A percentile compares a stretch with the other conserved stretches of the same genome.
Conservation (phyloP, 2,113 vertebrate species). For the Leucoraja erinaceus region DNA sequence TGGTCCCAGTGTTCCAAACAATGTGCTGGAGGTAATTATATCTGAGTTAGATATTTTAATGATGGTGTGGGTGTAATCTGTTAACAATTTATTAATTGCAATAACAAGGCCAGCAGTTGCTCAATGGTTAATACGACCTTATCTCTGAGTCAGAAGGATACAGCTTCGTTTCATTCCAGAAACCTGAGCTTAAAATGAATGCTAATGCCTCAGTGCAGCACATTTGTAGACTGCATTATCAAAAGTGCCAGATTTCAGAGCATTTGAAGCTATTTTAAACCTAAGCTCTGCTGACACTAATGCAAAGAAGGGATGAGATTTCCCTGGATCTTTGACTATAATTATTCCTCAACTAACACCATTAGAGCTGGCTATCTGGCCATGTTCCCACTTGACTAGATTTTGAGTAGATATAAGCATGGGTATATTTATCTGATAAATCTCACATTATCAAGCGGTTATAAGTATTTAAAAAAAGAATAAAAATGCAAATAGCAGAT, state of each 20-base stretch:
- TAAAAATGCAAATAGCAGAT: no score
- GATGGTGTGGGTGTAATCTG: no score
- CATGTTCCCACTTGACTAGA: neutral
- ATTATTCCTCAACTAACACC: neutral
- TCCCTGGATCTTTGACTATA: neutral
- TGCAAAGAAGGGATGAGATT: neutral
- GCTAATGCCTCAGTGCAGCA: neutral
- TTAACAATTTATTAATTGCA: neutral
- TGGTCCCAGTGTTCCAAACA: constrained; percentile 91
- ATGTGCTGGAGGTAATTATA: constrained; percentile 78
- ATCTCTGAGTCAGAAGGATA: neutral
- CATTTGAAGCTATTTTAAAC: neutral
- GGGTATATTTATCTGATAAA: no score
- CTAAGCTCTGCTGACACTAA: neutral
- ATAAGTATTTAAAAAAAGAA: no score
- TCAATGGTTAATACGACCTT: neutral
- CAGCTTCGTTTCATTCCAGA: neutral
- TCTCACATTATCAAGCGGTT: no score
- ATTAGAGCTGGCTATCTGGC: neutral
- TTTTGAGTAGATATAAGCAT: neutral
- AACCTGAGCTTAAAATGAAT: neutral
- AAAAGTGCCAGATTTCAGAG: neutral
- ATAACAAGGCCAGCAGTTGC: neutral
- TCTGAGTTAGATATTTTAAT: neutral
- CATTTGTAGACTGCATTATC: neutral